Conservation (phyloP, 2,113 vertebrate genomes). For the Halcyon malimbica region DNA sequence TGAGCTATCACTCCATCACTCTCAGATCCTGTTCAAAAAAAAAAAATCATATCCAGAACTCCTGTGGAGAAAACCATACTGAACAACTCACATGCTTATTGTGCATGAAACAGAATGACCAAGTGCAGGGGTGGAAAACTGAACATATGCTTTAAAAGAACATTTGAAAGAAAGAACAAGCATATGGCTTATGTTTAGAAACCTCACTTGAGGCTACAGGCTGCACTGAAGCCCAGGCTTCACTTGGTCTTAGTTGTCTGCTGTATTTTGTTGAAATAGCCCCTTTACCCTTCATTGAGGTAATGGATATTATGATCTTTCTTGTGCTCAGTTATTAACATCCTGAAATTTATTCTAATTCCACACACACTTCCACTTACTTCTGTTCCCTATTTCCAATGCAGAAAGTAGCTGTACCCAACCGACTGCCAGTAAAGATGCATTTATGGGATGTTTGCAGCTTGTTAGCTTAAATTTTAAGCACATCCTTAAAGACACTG, state of each 20-base stretch:
- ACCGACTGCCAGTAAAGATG: not conserved
- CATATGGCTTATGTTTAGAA: constrained; percentile 62
- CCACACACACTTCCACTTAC: not conserved
- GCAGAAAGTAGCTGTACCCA: not conserved
- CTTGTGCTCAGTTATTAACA: not conserved
- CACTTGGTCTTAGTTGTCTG: not conserved
- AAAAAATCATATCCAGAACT: not conserved
- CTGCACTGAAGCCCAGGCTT: not conserved
- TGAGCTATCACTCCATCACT: not conserved
- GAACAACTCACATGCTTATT: not conserved
- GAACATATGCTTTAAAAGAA: not conserved
- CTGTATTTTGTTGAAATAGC: constrained; percentile 3
- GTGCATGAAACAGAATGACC: not conserved
- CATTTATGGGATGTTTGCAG: not conserved
- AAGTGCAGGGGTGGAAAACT: not conserved
- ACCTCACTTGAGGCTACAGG: constrained; percentile 17
- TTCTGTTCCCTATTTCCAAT: not conserved
- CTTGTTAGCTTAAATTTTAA: not conserved
- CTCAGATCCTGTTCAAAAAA: not conserved
- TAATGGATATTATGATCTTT: constrained; percentile 6
- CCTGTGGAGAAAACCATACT: not conserved
- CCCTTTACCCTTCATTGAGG: not conserved
- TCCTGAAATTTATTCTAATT: not conserved
- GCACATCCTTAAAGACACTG: constrained; percentile 5
- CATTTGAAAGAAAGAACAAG: not conserved